These are phyloP conservation scores for Agrochola lychnidis DNA, from an alignment of 2,888 invertebrate genomes.

Conservation along the genomic window DNA sequence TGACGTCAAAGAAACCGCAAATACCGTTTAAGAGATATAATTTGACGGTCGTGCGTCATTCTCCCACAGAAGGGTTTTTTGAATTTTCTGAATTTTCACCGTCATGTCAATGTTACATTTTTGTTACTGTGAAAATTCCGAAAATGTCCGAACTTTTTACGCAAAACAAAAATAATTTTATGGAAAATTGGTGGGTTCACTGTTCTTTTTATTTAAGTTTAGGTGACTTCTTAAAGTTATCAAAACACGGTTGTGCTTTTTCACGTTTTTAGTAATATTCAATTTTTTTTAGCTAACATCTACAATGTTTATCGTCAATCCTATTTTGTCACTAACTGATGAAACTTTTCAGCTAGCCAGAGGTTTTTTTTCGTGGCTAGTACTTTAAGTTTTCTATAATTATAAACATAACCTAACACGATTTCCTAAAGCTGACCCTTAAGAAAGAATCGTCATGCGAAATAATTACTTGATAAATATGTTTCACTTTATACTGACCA, in stretches of 20 bases:
- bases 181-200: too few relatives aligned
- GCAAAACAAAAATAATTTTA: too few relatives aligned
- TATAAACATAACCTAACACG: background rate
- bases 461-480: conserved; percentile 11
- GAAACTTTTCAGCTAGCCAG: background rate
- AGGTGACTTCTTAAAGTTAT: too few relatives aligned
- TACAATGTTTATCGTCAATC: too few relatives aligned
- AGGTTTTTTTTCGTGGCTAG: background rate
- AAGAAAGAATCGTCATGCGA: background rate
- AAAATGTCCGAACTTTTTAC: too few relatives aligned
- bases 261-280: background rate
- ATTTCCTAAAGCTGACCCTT: background rate
- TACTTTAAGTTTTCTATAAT: background rate
- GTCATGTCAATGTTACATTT: too few relatives aligned
- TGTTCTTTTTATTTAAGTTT: too few relatives aligned
- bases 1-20: conserved; percentile 28
- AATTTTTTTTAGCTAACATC: background rate
- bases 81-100: too few relatives aligned
- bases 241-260: background rate
- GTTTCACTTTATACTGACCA: background rate
- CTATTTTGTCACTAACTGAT: too few relatives aligned
- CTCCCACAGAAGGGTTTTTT: background rate
- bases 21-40: background rate
- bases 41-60: conserved; percentile 18
- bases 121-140: too few relatives aligned